Conservation (phyloP, 2,797 vertebrate genomes). For the Picus viridis region DNA sequence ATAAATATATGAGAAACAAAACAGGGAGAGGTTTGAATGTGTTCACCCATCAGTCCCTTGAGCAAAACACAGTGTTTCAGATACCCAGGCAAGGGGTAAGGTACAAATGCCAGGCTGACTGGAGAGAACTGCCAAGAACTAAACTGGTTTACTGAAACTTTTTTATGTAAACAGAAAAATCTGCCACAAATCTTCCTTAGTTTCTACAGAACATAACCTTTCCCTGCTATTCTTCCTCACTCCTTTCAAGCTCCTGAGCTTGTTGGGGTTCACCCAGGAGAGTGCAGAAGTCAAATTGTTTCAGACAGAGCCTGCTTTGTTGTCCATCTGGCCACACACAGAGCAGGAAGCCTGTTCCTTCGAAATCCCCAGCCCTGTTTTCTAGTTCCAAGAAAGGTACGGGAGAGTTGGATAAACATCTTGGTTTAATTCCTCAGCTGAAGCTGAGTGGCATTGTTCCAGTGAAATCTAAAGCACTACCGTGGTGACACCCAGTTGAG, state of each 20-base stretch:
- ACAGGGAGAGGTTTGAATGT: not conserved
- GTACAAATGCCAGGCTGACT: not conserved
- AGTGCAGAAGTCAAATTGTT: not conserved
- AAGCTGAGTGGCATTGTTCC: not conserved
- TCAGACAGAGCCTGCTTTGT: slow-evolving; percentile 28
- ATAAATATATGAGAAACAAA: not conserved
- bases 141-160: not conserved
- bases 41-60: not conserved
- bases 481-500: not conserved
- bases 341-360: slow-evolving; percentile 5
- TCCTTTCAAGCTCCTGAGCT: not conserved
- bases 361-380: not conserved
- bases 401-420: not conserved
- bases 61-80: not conserved
- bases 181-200: not conserved
- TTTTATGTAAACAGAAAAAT: not conserved
- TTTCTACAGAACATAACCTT: not conserved
- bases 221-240: not conserved
- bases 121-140: not conserved
- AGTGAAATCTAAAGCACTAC: not conserved
- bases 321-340: slow-evolving; percentile 18
- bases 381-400: not conserved
- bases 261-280: not conserved
- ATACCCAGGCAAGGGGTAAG: not conserved
- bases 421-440: not conserved